Base-by-base conservation (phyloP, 2,888 invertebrate species). In the Drosophila mimetica region DNA sequence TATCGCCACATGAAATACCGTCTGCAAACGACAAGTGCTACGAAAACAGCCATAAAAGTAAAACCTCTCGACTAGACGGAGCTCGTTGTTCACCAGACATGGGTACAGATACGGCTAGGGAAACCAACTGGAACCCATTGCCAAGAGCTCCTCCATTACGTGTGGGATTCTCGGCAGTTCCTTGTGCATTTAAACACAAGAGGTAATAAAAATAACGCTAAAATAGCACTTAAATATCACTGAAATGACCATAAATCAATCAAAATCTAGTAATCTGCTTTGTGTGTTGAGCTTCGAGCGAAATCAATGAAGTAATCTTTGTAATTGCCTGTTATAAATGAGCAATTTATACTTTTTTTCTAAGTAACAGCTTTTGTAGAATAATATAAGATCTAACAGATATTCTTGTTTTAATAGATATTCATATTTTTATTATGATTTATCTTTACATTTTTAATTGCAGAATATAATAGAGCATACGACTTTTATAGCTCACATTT, bases 11-110 rank as follows among this genome's bases (percentile, higher is more conserved):
- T 39, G 30, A 61, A 18, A 30, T 9, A 13, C 25, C 60, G 50
- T 47, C 36, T 7, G 32, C 25, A 39, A 6, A 39, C n/a, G 48
- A 70, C 58, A 79, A 80, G 80, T 87, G 85, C 72, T 84, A 54
- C 50, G 57, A 80, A 84, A 75, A 80, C 67, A 86, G 52, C 53
- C 79, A 73, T 71, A 46, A 57, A 60, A 78, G 51, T 34, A 75
- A 67, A 60, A 71, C 36, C 37, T 22, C 36, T 61, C 48, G 41
- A 13, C 39, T 50, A 57, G 37, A 46, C 46, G 59, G 51, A 53
- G 42, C 42, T 34, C n/a, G 46, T 47, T 51, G 46, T 50, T 51
- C 34, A 60, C 36, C 41, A 18, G 18, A 65, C 47, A 46, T 13
- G 8, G 39, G 22, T 22, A 47, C 11, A 41, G 41, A 50, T 48